phyloP scores from a whole-genome alignment of 64 coral and sea anemone genomes.

The Exaiptasia diaphana region DNA sequence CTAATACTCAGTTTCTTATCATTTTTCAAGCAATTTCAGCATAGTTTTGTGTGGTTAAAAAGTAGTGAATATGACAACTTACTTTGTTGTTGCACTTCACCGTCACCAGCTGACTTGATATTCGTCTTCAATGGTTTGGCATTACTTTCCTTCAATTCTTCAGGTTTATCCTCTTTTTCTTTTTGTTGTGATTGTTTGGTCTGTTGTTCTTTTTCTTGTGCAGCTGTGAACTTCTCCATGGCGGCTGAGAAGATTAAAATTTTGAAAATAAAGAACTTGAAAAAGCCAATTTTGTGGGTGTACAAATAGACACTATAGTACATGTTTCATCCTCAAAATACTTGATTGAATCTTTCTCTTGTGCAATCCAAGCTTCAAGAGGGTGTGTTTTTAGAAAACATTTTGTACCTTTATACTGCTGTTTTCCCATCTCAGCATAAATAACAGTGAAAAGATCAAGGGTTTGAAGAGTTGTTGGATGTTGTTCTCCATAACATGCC shows the following conservation, averaged over 20 bases:
- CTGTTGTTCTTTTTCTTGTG: background rate
- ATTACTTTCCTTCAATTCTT: too few relatives aligned
- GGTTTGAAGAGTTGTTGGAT: constrained; percentile 72
- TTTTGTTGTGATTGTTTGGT: background rate
- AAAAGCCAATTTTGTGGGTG: background rate
- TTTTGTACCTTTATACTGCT: constrained; percentile 78
- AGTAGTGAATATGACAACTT: too few relatives aligned
- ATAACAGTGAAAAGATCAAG: constrained; percentile 93
- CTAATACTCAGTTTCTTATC: too few relatives aligned
- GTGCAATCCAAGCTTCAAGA: background rate
- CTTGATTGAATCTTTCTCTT: background rate
- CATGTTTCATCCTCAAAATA: background rate
- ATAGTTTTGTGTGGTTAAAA: too few relatives aligned
- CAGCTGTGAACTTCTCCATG: constrained; percentile 47
- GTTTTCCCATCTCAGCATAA: constrained; percentile 97
- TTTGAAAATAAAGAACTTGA: background rate
- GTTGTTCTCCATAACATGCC: constrained; percentile 73
- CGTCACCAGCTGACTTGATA: too few relatives aligned
- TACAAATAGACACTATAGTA: background rate
- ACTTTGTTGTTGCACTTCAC: too few relatives aligned
- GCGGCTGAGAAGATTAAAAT: constrained; percentile 5
- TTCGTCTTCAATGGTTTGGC: too few relatives aligned
- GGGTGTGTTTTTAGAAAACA: background rate
- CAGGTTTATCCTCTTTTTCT: background rate
- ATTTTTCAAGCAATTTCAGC: too few relatives aligned